Percentiles rank a stretch among this genome's conserved stretches.
These are phyloP conservation scores for Frieseomelitta varia DNA, from an alignment of 1,140 invertebrate genomes.

Conservation along the genomic window DNA sequence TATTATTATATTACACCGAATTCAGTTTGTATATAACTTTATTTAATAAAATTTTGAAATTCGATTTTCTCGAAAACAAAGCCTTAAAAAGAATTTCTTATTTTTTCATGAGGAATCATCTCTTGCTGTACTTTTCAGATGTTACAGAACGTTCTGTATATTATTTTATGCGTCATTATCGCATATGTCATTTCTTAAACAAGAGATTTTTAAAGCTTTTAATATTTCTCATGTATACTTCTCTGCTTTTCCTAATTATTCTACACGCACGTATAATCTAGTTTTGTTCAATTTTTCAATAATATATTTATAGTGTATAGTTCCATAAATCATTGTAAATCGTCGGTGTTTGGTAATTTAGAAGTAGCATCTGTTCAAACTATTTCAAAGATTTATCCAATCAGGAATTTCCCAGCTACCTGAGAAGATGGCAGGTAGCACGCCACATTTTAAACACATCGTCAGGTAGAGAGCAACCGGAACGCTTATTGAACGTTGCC, in stretches of 20 bases:
- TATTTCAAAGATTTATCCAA: not conserved
- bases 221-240: no score
- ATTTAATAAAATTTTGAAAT: no score
- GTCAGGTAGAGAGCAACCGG: not conserved
- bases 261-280: not conserved
- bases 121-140: no score
- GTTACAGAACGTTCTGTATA: no score
- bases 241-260: not conserved
- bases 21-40: no score
- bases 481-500: not conserved
- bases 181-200: no score
- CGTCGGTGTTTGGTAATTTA: not conserved
- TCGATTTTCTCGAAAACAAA: no score
- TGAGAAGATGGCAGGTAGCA: not conserved
- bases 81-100: no score
- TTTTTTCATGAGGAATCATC: no score
- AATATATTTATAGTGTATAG: not conserved
- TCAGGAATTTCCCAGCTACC: not conserved
- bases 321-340: not conserved
- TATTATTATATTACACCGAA: no score
- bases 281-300: not conserved
- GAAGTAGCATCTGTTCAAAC: constrained; percentile 1
- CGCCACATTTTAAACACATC: not conserved
- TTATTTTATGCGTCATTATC: no score
- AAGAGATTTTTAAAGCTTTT: no score